phyloP scores from a whole-genome alignment of 2,113 vertebrate species.

The Merops nubicus region DNA sequence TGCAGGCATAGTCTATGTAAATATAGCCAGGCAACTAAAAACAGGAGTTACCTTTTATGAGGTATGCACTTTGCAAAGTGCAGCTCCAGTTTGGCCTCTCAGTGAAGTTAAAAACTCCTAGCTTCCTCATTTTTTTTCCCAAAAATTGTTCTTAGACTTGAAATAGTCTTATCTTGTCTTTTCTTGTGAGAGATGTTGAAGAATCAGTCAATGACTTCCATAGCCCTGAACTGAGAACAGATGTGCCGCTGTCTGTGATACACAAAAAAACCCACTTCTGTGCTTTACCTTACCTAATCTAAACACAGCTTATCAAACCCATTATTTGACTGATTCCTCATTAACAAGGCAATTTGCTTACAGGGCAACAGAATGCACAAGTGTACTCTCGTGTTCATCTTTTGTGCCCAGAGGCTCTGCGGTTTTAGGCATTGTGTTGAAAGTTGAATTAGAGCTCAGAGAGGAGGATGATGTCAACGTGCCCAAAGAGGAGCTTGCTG shows the following conservation, averaged over 20 bases:
- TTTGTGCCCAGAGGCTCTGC: constrained; percentile 18
- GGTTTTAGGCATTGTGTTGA: constrained; percentile 52
- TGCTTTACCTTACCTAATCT: constrained; percentile 18
- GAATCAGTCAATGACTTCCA: neutral
- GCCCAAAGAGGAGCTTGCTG: constrained; percentile 14
- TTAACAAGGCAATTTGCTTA: constrained; percentile 65
- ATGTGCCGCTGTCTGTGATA: neutral
- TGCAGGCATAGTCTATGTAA: neutral
- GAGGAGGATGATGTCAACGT: constrained; percentile 55
- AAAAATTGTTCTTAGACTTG: neutral
- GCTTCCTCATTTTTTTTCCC: neutral
- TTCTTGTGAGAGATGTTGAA: neutral
- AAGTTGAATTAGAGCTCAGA: constrained; percentile 57
- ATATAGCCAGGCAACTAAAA: neutral
- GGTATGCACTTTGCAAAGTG: neutral
- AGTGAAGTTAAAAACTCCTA: neutral
- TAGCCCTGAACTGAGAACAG: neutral
- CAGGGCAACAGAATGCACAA: constrained; percentile 46
- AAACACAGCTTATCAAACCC: constrained; percentile 3
- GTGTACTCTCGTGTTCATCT: constrained; percentile 33
- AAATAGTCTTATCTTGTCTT: neutral
- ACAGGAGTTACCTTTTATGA: neutral
- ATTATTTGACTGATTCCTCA: constrained; percentile 57
- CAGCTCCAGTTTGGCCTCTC: neutral
- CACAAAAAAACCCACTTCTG: neutral